Evolutionary conservation across 1,140 invertebrate species (phyloP).

Genomic region (Charaxes varanes): DNA sequence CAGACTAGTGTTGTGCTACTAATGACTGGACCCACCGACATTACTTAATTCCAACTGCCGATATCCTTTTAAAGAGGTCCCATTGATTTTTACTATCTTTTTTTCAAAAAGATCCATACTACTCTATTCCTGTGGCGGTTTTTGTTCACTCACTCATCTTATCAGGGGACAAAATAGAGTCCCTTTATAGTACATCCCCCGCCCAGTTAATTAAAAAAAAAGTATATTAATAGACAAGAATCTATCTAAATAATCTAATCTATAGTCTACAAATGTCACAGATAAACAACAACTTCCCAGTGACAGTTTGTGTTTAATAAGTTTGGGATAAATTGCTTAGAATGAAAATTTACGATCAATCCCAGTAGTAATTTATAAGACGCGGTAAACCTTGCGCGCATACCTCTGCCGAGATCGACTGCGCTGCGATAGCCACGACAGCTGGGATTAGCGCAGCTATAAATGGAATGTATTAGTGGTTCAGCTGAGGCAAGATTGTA

Average conservation of each 20-base stretch:
- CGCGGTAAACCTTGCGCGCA: constrained; percentile 32
- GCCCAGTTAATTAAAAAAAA: not conserved
- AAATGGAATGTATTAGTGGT: constrained; percentile 35
- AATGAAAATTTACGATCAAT: constrained; percentile 23
- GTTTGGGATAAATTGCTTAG: too few species aligned
- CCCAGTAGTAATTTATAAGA: constrained; percentile 31
- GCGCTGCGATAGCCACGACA: constrained; percentile 27
- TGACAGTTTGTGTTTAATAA: not conserved
- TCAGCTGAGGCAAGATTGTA: too few species aligned
- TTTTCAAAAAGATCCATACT: not conserved
- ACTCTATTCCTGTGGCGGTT: too few species aligned
- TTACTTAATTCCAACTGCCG: constrained; percentile 38
- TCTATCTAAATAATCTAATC: too few species aligned
- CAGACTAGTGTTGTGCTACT: constrained; percentile 37
- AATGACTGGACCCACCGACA: constrained; percentile 40
- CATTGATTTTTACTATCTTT: constrained; percentile 8
- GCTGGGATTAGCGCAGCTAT: constrained; percentile 34
- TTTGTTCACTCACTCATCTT: too few species aligned
- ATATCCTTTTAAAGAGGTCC: constrained; percentile 32
- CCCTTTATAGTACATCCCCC: too few species aligned
- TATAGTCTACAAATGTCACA: too few species aligned
- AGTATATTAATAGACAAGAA: not conserved
- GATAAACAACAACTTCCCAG: too few species aligned
- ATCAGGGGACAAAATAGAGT: too few species aligned
- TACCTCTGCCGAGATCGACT: constrained; percentile 25